Conservation (phyloP, 2,888 invertebrate species). For the Erebia aethiops region DNA sequence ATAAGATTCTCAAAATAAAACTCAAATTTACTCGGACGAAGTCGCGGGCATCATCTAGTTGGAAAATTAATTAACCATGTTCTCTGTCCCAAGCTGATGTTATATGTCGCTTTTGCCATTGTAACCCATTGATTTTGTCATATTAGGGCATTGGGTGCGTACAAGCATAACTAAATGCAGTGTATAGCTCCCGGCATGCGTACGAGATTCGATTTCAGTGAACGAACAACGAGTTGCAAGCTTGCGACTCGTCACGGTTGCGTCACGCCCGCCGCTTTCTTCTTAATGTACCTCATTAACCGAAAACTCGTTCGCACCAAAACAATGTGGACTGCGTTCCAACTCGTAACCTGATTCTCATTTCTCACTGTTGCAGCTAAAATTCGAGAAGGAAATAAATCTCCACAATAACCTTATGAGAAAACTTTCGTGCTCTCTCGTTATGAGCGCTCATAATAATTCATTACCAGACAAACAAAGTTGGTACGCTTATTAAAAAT, state of each 20-base stretch:
- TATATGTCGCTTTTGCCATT: neutral
- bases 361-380: conserved; percentile 37
- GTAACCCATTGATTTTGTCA: neutral
- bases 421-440: conserved; percentile 35
- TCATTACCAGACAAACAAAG: conserved; percentile 64
- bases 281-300: conserved; percentile 72
- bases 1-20: too few relatives aligned
- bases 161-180: conserved; percentile 66
- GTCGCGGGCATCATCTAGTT: neutral
- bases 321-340: conserved; percentile 55
- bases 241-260: conserved; percentile 45
- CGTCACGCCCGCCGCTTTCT: conserved; percentile 57
- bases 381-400: conserved; percentile 30
- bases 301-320: conserved; percentile 61
- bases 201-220: conserved; percentile 72
- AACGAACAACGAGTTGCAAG: conserved; percentile 52
- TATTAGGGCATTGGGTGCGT: neutral
- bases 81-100: neutral
- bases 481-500: conserved; percentile 66
- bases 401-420: conserved; percentile 34
- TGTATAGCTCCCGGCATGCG: conserved; percentile 62
- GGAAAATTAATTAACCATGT: neutral
- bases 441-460: conserved; percentile 56
- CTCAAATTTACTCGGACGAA: too few relatives aligned
- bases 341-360: conserved; percentile 59